Percentiles rank a stretch among this genome's conserved stretches.
These are phyloP conservation scores for Darwinula stevensoni DNA, from an alignment of 2,888 invertebrate species.

Conservation along the genomic window DNA sequence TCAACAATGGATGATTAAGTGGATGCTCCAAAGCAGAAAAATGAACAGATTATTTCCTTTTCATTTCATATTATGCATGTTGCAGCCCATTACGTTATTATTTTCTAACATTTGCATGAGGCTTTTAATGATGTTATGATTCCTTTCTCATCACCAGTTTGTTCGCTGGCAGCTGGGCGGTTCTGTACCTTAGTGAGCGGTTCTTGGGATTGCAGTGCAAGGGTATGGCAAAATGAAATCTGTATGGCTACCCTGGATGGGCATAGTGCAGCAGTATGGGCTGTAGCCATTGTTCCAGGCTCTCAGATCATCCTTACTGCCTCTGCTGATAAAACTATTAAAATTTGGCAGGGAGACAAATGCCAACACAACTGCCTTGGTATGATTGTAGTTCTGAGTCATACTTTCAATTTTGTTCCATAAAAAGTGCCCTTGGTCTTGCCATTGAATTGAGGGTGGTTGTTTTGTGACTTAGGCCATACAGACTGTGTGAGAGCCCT, in stretches of 20 bases:
- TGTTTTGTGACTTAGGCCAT: constrained; percentile 29
- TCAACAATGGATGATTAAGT: no score
- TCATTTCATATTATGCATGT: constrained; percentile 13
- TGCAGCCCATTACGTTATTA: background rate
- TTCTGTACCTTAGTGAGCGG: constrained; percentile 38
- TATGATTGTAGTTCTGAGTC: no score
- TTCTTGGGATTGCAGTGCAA: constrained; percentile 75
- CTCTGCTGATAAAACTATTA: constrained; percentile 70
- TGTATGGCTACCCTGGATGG: constrained; percentile 22
- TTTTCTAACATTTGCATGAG: background rate
- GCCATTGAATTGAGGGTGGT: constrained; percentile 11
- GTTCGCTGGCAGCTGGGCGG: constrained; percentile 18
- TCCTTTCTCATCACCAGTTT: no score
- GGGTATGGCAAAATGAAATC: constrained; percentile 37
- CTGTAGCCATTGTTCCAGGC: constrained; percentile 18
- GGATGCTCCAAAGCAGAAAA: no score
- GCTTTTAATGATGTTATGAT: constrained; percentile 1
- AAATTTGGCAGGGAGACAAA: constrained; percentile 33
- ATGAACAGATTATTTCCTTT: no score
- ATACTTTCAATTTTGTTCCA: no score
- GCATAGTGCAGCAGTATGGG: constrained; percentile 55
- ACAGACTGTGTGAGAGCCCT: constrained; percentile 69
- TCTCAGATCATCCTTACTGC: constrained; percentile 36
- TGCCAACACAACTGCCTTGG: constrained; percentile 1
- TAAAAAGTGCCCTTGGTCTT: no score